A percentile compares a stretch with the other conserved stretches of the same genome.
Conservation (phyloP, 2,888 invertebrate species). For the Malthinus seriepunctatus region DNA sequence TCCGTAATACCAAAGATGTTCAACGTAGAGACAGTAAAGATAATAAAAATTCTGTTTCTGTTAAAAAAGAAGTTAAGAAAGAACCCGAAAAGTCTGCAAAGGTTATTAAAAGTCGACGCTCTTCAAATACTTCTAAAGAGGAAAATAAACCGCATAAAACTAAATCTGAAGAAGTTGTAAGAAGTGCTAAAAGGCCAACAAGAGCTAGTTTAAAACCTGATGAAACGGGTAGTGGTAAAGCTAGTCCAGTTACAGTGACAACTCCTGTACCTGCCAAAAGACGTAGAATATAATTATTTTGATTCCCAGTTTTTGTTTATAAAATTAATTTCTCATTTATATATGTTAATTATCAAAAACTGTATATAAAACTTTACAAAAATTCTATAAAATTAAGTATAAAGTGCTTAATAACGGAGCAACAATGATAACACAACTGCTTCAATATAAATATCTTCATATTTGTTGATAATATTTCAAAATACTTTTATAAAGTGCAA, state of each 20-base stretch:
- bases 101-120: conserved; percentile 37
- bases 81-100: conserved; percentile 46
- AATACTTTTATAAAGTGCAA: no score
- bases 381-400: no score
- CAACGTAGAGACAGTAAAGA: conserved; percentile 47
- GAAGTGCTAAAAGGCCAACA: conserved; percentile 51
- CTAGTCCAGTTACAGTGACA: conserved; percentile 50
- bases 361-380: background rate
- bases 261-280: conserved; percentile 44
- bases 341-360: background rate
- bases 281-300: conserved; percentile 34
- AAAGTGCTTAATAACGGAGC: no score
- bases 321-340: background rate
- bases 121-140: conserved; percentile 32
- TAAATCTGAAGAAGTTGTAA: conserved; percentile 45
- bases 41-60: conserved; percentile 41
- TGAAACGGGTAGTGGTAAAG: conserved; percentile 51
- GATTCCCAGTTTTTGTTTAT: no score
- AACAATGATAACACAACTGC: no score
- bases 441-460: no score
- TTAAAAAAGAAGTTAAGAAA: conserved; percentile 50
- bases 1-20: conserved; percentile 40
- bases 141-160: conserved; percentile 39
- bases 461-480: no score
- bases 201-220: conserved; percentile 55